Evolutionary conservation across 2,888 invertebrate species (phyloP).

Genomic region (Ormyrus thymus): DNA sequence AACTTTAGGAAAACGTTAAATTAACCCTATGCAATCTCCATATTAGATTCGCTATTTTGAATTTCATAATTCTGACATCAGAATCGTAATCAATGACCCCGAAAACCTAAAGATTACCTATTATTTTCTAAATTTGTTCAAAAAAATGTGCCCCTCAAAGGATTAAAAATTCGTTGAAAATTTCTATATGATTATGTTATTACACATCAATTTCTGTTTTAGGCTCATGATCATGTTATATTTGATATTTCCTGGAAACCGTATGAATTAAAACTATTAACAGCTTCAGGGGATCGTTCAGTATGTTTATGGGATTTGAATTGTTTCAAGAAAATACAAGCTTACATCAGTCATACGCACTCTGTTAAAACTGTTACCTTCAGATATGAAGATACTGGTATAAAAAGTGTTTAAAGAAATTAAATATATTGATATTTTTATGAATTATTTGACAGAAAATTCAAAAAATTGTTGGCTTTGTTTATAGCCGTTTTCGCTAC

Average conservation of each 20-base stretch:
- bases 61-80: too few relatives aligned
- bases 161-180: too few relatives aligned
- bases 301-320: slow-evolving; percentile 86
- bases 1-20: too few relatives aligned
- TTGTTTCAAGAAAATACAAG: slow-evolving; percentile 75
- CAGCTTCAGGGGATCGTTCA: slow-evolving; percentile 90
- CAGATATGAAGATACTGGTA: slow-evolving; percentile 80
- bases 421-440: background rate
- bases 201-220: slow-evolving; percentile 42
- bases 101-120: too few relatives aligned
- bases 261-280: slow-evolving; percentile 84
- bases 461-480: background rate
- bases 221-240: slow-evolving; percentile 89
- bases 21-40: too few relatives aligned
- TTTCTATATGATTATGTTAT: too few relatives aligned
- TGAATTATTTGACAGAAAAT: slow-evolving; percentile 7
- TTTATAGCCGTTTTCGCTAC: slow-evolving; percentile 86
- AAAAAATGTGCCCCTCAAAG: too few relatives aligned
- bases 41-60: too few relatives aligned
- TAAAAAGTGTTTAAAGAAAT: background rate
- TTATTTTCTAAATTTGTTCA: too few relatives aligned
- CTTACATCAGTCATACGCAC: slow-evolving; percentile 86
- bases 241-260: slow-evolving; percentile 93
- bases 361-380: slow-evolving; percentile 90
- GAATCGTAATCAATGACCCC: too few relatives aligned